Evolutionary conservation across 2,888 invertebrate species (phyloP).

Genomic region (Halictus quadricinctus): DNA sequence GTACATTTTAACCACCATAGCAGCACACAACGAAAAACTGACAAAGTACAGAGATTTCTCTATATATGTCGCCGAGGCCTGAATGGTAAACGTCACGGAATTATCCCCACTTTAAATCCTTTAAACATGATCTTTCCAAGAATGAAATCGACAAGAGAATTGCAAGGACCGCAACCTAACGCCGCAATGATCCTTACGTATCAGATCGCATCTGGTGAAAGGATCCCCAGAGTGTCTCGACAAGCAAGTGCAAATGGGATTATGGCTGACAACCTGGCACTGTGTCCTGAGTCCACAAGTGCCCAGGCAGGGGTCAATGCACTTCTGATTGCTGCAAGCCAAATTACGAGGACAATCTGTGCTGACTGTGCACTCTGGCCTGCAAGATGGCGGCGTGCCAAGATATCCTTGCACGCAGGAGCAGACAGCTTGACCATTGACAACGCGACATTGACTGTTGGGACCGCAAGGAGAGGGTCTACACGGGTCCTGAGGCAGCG

Average conservation of each 20-base stretch:
- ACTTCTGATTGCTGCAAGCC: constrained; percentile 91
- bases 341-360: constrained; percentile 90
- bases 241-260: constrained; percentile 92
- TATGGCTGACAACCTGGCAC: constrained; percentile 92
- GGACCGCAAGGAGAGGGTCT: constrained; percentile 91
- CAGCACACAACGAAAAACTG: too few relatives aligned
- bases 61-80: too few relatives aligned
- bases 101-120: too few relatives aligned
- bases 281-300: constrained; percentile 90
- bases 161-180: background rate
- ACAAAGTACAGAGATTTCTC: too few relatives aligned
- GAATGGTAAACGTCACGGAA: too few relatives aligned
- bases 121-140: too few relatives aligned
- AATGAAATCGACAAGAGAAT: background rate
- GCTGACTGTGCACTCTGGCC: constrained; percentile 92
- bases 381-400: constrained; percentile 88
- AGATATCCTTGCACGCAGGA: constrained; percentile 89
- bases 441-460: constrained; percentile 87
- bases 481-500: constrained; percentile 86
- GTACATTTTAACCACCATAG: background rate
- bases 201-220: constrained; percentile 86
- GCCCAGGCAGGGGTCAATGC: constrained; percentile 91
- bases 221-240: constrained; percentile 90
- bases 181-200: constrained; percentile 65
- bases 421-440: constrained; percentile 86